A percentile compares a stretch with the other conserved stretches of the same genome.
phyloP scores from a whole-genome alignment of 2,797 vertebrate genomes.

The Spondyliosoma cantharus region DNA sequence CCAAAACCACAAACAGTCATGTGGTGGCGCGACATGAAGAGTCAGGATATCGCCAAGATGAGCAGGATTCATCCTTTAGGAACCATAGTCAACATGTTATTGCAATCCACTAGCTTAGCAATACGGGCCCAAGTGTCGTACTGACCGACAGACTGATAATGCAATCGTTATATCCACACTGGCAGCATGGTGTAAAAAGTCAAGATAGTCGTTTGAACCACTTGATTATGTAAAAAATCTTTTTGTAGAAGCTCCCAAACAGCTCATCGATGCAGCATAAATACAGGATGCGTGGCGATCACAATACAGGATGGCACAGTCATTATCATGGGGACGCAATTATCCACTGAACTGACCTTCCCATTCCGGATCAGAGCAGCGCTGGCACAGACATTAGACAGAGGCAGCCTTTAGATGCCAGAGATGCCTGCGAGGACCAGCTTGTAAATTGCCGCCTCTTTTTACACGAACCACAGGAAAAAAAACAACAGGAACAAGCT shows the following conservation, averaged over 20 bases:
- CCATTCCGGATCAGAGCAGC: constrained; percentile 29
- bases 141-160: neutral
- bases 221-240: neutral
- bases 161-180: neutral
- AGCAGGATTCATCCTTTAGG: neutral
- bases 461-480: neutral
- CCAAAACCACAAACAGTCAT: neutral
- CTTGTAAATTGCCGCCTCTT: constrained; percentile 9
- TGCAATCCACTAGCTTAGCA: neutral
- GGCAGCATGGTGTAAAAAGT: neutral
- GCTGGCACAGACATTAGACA: constrained; percentile 26
- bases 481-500: neutral
- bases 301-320: constrained; percentile 24
- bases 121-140: neutral
- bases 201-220: neutral
- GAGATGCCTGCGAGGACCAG: constrained; percentile 39
- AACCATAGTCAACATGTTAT: neutral
- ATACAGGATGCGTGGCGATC: neutral
- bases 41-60: neutral
- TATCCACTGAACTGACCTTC: constrained; percentile 62
- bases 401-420: constrained; percentile 37
- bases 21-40: neutral
- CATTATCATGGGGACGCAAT: constrained; percentile 53
- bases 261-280: neutral
- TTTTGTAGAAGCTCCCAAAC: neutral